phyloP scores from a whole-genome alignment of 2,113 vertebrate genomes.

The Pantherophis guttatus region DNA sequence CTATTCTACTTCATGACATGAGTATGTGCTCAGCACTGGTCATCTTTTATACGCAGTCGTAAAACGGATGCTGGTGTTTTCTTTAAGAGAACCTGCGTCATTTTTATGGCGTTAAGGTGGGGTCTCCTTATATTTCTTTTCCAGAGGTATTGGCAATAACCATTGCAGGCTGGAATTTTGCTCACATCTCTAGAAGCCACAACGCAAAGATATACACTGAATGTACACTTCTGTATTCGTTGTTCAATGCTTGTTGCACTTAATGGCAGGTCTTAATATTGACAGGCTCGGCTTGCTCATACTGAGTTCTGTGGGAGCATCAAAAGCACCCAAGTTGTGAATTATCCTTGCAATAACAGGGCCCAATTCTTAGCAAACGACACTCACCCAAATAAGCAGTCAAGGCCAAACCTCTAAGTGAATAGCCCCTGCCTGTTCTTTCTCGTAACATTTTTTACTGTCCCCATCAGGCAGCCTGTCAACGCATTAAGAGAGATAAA shows the following conservation, averaged over 20 bases:
- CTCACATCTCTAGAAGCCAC: background rate
- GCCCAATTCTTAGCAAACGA: background rate
- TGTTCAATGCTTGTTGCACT: background rate
- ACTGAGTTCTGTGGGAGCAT: background rate
- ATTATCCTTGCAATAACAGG: background rate
- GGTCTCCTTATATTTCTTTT: background rate
- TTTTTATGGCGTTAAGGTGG: background rate
- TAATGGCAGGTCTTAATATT: background rate
- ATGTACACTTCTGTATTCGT: background rate
- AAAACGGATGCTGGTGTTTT: background rate
- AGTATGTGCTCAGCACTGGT: background rate
- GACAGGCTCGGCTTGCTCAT: background rate
- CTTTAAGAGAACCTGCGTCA: background rate
- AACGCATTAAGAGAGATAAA: background rate
- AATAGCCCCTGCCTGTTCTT: background rate
- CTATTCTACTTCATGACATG: background rate
- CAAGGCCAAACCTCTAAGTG: background rate
- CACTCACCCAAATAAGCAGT: background rate
- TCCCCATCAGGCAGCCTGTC: background rate
- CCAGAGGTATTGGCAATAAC: background rate
- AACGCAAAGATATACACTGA: background rate
- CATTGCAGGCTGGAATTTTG: background rate
- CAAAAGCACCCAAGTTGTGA: background rate
- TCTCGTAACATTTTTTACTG: background rate
- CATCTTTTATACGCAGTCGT: background rate